Conservation (phyloP, 2,797 vertebrate genomes). For the Enteromius viviparus region DNA sequence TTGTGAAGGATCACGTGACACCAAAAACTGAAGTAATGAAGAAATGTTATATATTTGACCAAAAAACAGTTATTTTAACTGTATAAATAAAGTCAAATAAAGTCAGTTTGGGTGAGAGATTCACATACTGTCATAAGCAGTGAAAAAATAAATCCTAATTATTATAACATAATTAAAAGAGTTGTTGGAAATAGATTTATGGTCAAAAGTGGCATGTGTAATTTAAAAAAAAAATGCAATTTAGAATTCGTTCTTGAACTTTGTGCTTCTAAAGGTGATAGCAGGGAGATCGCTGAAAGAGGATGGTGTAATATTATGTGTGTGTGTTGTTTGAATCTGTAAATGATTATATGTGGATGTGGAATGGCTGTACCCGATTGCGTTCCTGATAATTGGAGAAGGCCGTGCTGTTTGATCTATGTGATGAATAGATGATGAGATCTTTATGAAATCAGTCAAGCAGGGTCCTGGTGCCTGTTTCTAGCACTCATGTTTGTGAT, state of each 20-base stretch:
- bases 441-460: conserved; percentile 99
- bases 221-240: conserved; percentile 81
- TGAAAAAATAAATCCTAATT: neutral
- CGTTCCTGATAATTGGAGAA: conserved; percentile 93
- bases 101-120: neutral
- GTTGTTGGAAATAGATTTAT: conserved; percentile 51
- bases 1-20: neutral
- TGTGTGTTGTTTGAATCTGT: conserved; percentile 71
- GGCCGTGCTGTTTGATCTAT: conserved; percentile 94
- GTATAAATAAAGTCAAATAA: no score
- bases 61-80: no score
- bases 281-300: conserved; percentile 27
- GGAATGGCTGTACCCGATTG: conserved; percentile 83
- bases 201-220: conserved; percentile 66
- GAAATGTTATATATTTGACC: no score
- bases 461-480: conserved; percentile 71
- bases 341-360: conserved; percentile 86
- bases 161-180: neutral
- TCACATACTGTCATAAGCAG: neutral
- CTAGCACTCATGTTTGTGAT: conserved; percentile 84
- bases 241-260: conserved; percentile 77
- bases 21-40: neutral
- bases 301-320: conserved; percentile 21
- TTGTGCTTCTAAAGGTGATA: conserved; percentile 56
- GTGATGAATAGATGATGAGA: conserved; percentile 99